Conservation (phyloP, 2,797 vertebrate species). For the Poeciliopsis paucimaculata region DNA sequence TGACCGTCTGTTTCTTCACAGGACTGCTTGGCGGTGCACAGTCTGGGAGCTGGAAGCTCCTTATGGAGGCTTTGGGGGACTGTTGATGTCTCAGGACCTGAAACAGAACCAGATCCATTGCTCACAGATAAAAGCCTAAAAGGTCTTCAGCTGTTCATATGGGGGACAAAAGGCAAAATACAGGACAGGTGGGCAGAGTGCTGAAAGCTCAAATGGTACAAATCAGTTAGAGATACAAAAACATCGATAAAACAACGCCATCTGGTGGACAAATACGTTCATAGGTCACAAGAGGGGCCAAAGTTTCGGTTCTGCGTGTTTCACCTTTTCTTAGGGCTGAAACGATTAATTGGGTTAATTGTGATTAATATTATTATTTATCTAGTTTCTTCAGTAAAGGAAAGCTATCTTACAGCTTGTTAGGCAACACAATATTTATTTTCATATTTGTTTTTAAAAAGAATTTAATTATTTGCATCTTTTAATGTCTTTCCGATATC, state of each 20-base stretch:
- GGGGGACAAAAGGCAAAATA: neutral
- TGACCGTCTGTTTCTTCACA: constrained; percentile 85
- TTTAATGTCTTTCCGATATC: too few relatives aligned
- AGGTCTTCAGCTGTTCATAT: neutral
- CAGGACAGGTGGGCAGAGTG: neutral
- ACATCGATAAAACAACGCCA: constrained; percentile 5
- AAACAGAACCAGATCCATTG: constrained; percentile 30
- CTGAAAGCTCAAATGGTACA: neutral
- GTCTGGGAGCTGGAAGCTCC: constrained; percentile 74
- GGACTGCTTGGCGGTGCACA: constrained; percentile 80
- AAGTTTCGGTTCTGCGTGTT: neutral
- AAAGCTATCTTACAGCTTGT: too few relatives aligned
- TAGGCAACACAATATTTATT: too few relatives aligned
- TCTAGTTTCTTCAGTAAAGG: too few relatives aligned
- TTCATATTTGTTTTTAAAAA: too few relatives aligned
- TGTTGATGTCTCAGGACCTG: constrained; percentile 64
- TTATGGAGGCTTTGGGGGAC: constrained; percentile 13
- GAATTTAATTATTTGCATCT: too few relatives aligned
- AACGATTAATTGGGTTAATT: too few relatives aligned
- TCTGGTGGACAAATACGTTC: constrained; percentile 20
- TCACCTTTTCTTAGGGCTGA: constrained; percentile 84
- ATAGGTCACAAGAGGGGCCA: neutral
- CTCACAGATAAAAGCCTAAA: neutral
- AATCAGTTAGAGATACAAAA: neutral
- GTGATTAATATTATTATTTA: too few relatives aligned